A percentile compares a stretch with the other conserved stretches of the same genome.
These are phyloP conservation scores for Eubucco bourcierii DNA, from an alignment of 2,113 vertebrate species.

Conservation along the genomic window DNA sequence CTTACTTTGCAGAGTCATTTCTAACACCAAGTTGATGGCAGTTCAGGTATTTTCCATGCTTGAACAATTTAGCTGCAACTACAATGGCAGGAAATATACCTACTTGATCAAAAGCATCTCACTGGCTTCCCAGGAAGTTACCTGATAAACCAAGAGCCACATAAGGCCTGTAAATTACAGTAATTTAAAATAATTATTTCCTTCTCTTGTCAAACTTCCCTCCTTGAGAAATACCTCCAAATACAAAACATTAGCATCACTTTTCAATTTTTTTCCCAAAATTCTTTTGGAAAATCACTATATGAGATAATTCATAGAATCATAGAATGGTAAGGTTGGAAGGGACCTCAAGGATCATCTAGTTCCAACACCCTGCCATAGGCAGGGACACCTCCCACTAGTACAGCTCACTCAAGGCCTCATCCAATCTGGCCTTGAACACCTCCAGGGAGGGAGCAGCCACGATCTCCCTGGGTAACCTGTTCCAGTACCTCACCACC, in stretches of 20 bases:
- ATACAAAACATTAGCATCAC: neutral
- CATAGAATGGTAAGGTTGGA: no score
- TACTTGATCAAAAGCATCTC: neutral
- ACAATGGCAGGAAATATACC: neutral
- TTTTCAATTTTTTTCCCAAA: neutral
- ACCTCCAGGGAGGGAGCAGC: no score
- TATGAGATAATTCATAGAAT: neutral
- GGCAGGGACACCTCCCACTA: no score
- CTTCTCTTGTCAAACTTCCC: neutral
- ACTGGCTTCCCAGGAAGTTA: neutral
- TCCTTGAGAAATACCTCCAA: neutral
- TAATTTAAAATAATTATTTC: neutral
- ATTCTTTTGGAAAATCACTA: neutral
- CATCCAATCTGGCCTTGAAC: no score
- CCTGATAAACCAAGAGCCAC: neutral
- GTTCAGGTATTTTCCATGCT: neutral
- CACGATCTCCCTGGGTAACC: no score
- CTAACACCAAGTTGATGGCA: neutral
- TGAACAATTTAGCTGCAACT: neutral
- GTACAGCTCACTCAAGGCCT: no score
- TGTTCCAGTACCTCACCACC: no score
- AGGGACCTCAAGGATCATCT: no score
- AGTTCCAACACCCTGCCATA: no score
- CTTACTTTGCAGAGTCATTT: neutral
- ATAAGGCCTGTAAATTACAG: neutral